phyloP scores from a whole-genome alignment of 1,140 invertebrate genomes.

The Drosophila punjabiensis region DNA sequence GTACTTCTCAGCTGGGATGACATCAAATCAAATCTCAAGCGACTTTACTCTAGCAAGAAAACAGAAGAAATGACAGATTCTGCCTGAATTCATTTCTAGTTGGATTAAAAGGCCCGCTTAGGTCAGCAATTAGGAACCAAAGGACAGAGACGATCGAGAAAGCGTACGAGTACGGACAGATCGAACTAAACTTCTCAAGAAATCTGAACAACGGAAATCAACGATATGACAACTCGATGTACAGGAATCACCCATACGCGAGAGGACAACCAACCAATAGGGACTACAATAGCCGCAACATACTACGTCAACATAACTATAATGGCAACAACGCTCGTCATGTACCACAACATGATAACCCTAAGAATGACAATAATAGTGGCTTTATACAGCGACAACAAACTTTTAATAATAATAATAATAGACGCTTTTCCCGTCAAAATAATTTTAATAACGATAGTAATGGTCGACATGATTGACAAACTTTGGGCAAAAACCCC shows the following conservation, averaged over 20 bases:
- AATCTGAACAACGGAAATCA: slow-evolving; percentile 6
- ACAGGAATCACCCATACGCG: too few relatives aligned
- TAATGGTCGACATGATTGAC: too few relatives aligned
- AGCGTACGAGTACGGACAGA: neutral
- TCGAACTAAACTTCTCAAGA: slow-evolving; percentile 2
- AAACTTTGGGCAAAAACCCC: slow-evolving; percentile 10
- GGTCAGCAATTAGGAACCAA: slow-evolving; percentile 30
- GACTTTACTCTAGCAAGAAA: slow-evolving; percentile 23
- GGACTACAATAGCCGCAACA: slow-evolving; percentile 19
- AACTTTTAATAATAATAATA: too few relatives aligned
- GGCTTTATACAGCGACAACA: too few relatives aligned
- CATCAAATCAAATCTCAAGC: neutral
- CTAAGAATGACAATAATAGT: too few relatives aligned
- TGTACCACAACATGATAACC: slow-evolving; percentile 17
- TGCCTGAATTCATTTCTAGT: too few relatives aligned
- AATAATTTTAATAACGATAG: too few relatives aligned
- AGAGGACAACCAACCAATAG: slow-evolving; percentile 19
- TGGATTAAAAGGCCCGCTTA: neutral
- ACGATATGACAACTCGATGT: too few relatives aligned
- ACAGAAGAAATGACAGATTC: neutral
- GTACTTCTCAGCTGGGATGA: too few relatives aligned
- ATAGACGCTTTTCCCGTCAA: too few relatives aligned
- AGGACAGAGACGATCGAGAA: neutral
- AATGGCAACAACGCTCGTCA: slow-evolving; percentile 31
- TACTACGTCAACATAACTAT: slow-evolving; percentile 17